These are phyloP conservation scores for Scopus umbretta DNA, from an alignment of 2,113 vertebrate genomes.

Conservation along the genomic window DNA sequence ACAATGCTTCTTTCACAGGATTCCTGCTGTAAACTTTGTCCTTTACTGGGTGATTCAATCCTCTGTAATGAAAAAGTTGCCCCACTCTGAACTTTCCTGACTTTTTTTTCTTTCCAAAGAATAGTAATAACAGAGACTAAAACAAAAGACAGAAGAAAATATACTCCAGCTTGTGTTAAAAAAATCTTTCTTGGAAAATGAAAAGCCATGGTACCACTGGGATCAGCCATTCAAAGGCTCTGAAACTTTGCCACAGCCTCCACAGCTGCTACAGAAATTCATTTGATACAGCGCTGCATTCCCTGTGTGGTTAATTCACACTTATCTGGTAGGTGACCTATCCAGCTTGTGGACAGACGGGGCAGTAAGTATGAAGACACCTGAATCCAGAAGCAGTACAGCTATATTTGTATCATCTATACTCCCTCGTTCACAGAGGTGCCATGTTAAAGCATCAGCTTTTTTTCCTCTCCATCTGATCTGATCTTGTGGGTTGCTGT, in stretches of 20 bases:
- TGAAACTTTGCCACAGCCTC: not conserved
- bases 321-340: not conserved
- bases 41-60: not conserved
- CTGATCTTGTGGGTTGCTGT: not conserved
- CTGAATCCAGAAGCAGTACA: not conserved
- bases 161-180: not conserved
- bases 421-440: not conserved
- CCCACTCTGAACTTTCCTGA: constrained; percentile 7
- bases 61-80: constrained; percentile 28
- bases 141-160: constrained; percentile 26
- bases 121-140: not conserved
- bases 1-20: constrained; percentile 15
- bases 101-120: not conserved
- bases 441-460: not conserved
- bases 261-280: constrained; percentile 23
- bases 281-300: not conserved
- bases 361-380: not conserved
- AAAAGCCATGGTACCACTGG: not conserved
- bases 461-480: not conserved
- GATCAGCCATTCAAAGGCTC: not conserved
- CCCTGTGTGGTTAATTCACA: constrained; percentile 7
- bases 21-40: not conserved
- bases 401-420: not conserved
- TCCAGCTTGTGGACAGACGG: not conserved
- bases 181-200: constrained; percentile 11